Base-by-base conservation (phyloP, 2,888 invertebrate species). In the Tiphia femorata region DNA sequence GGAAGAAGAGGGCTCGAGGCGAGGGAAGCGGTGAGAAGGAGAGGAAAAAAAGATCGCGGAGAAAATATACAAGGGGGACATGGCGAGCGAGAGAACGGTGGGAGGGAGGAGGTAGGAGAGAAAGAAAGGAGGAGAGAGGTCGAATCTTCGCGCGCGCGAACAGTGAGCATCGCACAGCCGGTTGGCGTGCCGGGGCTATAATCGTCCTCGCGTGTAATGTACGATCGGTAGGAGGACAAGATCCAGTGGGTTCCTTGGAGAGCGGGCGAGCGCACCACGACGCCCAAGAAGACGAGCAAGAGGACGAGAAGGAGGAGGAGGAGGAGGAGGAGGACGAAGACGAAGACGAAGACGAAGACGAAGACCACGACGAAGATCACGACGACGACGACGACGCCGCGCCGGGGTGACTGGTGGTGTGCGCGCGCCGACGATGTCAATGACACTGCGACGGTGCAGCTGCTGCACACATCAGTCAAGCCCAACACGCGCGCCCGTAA, bases 161-260 rank as follows among this genome's bases (percentile, higher is more conserved):
- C 62, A 67, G 60, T 50, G 55, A 65, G 63, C 64, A 64, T 69
- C 63, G 64, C 58, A 62, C 61, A 64, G 60, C 58, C 66, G 70
- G 70, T 70, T 70, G 62, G 61, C 70, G 64, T 68, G 63, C 70
- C 62, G 58, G 67, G 58, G 70, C 70, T 73, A 69, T 76, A 76
- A 76, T 75, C 75, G 76, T 74, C 70, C 67, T 74, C 74, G 74
- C 69, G 71, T 74, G 73, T 72, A 72, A 73, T 70, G 67, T 67
- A 70, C 71, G 73, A 76, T 73, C 67, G 68, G 71, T 70, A 72
- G 68, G 73, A 67, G 72, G 70, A 70, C 73, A 67, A 67, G 67
- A 66, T 48, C 61, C 70, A 66, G 69, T 75, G 67, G 67, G 69
- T 64, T 65, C 67, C 67, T 66, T 64, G 62, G 64, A 62, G 67